Evolutionary conservation across 2,797 vertebrate genomes (phyloP), one percentile per base, ranked within the genome.

Genomic region (Trichosurus vulpecula): DNA sequence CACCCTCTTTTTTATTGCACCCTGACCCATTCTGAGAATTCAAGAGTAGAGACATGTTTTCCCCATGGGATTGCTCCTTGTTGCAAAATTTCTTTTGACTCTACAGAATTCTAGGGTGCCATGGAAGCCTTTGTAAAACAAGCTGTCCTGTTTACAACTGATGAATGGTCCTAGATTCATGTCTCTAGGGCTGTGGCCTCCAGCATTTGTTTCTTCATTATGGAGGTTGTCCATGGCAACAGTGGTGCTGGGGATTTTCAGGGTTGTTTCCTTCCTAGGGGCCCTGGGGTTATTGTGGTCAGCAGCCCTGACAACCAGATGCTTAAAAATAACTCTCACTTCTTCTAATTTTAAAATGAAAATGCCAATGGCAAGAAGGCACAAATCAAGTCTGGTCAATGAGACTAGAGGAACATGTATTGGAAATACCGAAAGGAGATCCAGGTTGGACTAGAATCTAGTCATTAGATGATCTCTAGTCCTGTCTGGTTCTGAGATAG

Each of bases 1-100:
- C 25, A 87, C 61, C 35, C 11, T 5, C 0, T 29, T 35, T 2
- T 22, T 8, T 0, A 19, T 52, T 30, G 2, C n/a, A 12, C 3
- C 56, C 14, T 41, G 30, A 35, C 8, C 0, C 9, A 14, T 74
- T 61, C 56, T 41, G 12, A 30, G 13, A 27, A 31, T 41, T 41
- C 56, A 58, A 25, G 35, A 41, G 91, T 22, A 10, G 6, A 10
- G 2, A 3, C 10, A 52, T 9, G 9, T 5, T 54, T 53, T 54
- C 66, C 54, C 11, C 5, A 89, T 2, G 25, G 19, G 52, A 30
- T 10, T 51, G n/a, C 53, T 52, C 4, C 52, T 25, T 87, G 22
- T 27, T 31, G 22, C 41, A 27, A 27, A 19, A 3, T 87, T 87
- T 87, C 74, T 87, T 87, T 87, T 27, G 41, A 87, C 74, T 87